A percentile compares a stretch with the other conserved stretches of the same genome.
Evolutionary conservation across 2,797 vertebrate genomes (phyloP).

Genomic region (Australoheros facetus): DNA sequence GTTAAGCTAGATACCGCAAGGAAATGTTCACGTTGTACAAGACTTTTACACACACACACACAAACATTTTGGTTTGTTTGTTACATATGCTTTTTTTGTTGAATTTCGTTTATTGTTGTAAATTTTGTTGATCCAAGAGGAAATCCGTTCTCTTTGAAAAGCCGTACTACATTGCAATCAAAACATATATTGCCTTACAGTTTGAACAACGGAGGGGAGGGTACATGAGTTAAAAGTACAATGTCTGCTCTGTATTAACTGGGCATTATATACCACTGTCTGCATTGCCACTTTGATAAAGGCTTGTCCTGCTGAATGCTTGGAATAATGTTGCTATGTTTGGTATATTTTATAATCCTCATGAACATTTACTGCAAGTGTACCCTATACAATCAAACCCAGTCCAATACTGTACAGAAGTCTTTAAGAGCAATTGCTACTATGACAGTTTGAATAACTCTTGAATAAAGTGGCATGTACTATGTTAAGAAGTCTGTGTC

Average conservation of each 20-base stretch:
- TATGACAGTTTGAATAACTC: conserved; percentile 72
- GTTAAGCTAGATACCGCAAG: conserved; percentile 64
- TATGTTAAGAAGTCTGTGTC: conserved; percentile 51
- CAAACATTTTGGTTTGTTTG: conserved; percentile 44
- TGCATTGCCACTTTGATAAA: conserved; percentile 90
- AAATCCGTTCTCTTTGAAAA: conserved; percentile 59
- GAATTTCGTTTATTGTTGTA: conserved; percentile 79
- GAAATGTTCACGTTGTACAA: conserved; percentile 21
- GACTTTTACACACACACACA: conserved; percentile 53
- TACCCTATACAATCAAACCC: conserved; percentile 54
- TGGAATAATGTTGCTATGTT: conserved; percentile 75
- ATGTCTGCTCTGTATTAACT: conserved; percentile 80
- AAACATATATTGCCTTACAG: conserved; percentile 87
- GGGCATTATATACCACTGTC: conserved; percentile 92
- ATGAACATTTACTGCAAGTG: conserved; percentile 72
- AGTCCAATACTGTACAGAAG: conserved; percentile 72
- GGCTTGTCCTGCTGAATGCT: conserved; percentile 88
- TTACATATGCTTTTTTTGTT: conserved; percentile 55
- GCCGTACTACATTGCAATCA: conserved; percentile 67
- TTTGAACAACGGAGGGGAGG: conserved; percentile 80
- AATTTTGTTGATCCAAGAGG: conserved; percentile 79
- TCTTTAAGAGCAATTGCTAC: conserved; percentile 69
- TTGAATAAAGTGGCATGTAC: conserved; percentile 81
- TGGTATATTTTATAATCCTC: conserved; percentile 78
- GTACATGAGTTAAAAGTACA: conserved; percentile 72